Conservation (phyloP, 2,888 invertebrate genomes). For the Sminthurides aquaticus region DNA sequence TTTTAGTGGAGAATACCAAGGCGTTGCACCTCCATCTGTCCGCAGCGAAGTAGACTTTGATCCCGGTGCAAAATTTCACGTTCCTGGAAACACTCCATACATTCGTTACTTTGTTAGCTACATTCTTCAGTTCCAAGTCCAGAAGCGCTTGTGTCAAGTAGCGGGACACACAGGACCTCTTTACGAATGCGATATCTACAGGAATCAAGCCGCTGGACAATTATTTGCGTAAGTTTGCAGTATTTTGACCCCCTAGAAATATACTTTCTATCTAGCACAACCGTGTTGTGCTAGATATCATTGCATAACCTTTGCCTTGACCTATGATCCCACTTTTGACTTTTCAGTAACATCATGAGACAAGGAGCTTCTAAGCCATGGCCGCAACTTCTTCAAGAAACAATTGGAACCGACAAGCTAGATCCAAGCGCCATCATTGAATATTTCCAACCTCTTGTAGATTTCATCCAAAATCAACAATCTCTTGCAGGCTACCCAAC, state of each 20-base stretch:
- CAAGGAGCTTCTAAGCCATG: not conserved
- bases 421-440: not conserved
- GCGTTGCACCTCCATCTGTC: constrained; percentile 75
- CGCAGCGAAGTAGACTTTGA: constrained; percentile 79
- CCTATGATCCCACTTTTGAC: no score
- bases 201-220: constrained; percentile 70
- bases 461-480: not conserved
- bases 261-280: no score
- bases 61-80: constrained; percentile 73
- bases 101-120: constrained; percentile 71
- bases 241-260: no score
- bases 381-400: not conserved
- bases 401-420: not conserved
- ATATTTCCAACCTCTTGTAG: not conserved
- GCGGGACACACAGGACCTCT: constrained; percentile 63
- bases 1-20: constrained; percentile 70
- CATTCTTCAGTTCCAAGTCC: constrained; percentile 77
- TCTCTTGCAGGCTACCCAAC: not conserved
- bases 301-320: no score
- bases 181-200: constrained; percentile 72
- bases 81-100: constrained; percentile 55
- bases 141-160: constrained; percentile 65
- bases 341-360: not conserved
- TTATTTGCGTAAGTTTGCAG: constrained; percentile 50
- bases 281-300: no score